phyloP scores from a whole-genome alignment of 2,797 vertebrate genomes.

The Malurus leucopterus region DNA sequence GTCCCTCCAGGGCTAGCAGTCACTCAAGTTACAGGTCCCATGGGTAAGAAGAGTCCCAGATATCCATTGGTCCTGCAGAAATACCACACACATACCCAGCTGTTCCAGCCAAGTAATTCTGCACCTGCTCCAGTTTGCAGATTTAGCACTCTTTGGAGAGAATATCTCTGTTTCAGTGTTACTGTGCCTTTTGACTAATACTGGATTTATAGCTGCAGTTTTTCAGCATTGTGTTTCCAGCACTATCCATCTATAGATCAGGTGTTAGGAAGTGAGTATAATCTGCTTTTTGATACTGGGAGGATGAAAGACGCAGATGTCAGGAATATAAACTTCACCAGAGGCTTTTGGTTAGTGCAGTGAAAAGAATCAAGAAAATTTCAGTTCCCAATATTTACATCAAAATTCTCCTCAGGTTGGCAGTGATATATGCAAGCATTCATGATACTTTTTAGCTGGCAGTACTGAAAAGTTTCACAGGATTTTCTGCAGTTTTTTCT shows the following conservation, averaged over 20 bases:
- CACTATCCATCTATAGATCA: background rate
- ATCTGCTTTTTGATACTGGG: background rate
- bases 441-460: background rate
- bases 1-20: background rate
- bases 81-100: background rate
- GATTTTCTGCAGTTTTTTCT: background rate
- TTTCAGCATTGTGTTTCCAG: fast-evolving
- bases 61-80: background rate
- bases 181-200: background rate
- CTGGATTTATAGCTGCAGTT: background rate
- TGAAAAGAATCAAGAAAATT: background rate
- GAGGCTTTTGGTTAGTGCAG: background rate
- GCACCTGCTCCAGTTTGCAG: background rate
- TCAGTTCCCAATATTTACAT: background rate
- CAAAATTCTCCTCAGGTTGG: background rate
- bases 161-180: background rate
- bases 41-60: background rate
- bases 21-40: background rate
- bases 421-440: background rate
- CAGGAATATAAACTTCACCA: background rate
- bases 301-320: background rate
- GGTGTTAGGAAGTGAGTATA: background rate
- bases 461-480: background rate
- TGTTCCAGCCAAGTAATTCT: background rate
- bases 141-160: background rate